These are phyloP conservation scores for Chanos chanos DNA, from an alignment of 2,797 vertebrate genomes.

Conservation along the genomic window DNA sequence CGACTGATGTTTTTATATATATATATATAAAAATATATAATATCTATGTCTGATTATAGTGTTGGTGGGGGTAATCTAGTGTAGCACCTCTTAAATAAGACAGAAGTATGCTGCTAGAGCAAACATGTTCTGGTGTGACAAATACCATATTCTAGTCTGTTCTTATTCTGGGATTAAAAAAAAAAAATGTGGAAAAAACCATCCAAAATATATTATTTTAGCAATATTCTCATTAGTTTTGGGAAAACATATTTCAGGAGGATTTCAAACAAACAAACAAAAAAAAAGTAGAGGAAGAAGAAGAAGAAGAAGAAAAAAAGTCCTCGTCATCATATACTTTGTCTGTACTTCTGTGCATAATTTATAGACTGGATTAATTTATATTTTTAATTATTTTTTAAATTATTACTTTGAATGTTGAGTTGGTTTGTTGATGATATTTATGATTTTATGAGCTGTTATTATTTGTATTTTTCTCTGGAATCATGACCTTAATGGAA, in stretches of 20 bases:
- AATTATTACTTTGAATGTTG: constrained; percentile 60
- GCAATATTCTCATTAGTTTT: constrained; percentile 77
- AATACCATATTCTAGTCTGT: constrained; percentile 41
- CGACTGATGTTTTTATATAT: constrained; percentile 67
- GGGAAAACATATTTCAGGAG: constrained; percentile 51
- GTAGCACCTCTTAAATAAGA: constrained; percentile 64
- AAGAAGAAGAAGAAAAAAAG: too few relatives aligned
- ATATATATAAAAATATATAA: constrained; percentile 57
- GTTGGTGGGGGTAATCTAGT: constrained; percentile 75
- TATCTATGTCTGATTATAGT: constrained; percentile 60
- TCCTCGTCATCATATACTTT: too few relatives aligned
- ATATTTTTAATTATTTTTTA: constrained; percentile 23
- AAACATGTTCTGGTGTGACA: constrained; percentile 50
- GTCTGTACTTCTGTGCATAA: constrained; percentile 31
- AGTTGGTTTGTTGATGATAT: constrained; percentile 59
- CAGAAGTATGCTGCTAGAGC: constrained; percentile 55
- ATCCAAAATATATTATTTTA: constrained; percentile 66
- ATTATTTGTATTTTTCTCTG: constrained; percentile 67
- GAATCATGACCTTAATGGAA: constrained; percentile 63
- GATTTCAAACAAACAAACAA: neutral
- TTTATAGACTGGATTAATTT: constrained; percentile 36
- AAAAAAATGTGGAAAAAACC: constrained; percentile 35
- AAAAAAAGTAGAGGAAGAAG: too few relatives aligned
- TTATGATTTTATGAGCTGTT: constrained; percentile 72
- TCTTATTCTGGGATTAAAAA: constrained; percentile 47